Evolutionary conservation across 1,140 invertebrate species (phyloP).

Genomic region (Chionoecetes opilio): DNA sequence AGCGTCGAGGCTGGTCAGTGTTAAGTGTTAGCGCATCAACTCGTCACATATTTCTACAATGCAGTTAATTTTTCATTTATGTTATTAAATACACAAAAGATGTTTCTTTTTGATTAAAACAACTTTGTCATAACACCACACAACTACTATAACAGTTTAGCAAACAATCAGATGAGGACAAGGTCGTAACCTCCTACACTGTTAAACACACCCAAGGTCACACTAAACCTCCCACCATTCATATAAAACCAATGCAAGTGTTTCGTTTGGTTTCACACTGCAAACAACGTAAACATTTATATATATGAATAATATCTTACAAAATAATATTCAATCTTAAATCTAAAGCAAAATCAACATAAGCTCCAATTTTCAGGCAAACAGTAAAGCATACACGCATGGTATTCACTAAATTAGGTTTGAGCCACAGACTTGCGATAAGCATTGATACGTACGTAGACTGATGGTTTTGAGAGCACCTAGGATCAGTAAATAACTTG

Average conservation of each 20-base stretch:
- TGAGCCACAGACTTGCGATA: slow-evolving; percentile 12
- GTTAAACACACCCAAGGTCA: background rate
- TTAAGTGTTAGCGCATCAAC: background rate
- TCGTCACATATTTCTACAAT: background rate
- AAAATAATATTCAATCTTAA: slow-evolving; percentile 14
- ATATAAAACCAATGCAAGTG: background rate
- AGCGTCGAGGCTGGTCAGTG: background rate
- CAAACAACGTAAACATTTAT: background rate
- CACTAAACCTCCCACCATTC: background rate
- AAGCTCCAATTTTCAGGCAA: background rate
- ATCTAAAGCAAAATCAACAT: slow-evolving; percentile 6
- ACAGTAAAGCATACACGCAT: background rate
- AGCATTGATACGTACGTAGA: background rate
- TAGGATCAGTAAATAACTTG: background rate
- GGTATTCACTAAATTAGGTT: background rate
- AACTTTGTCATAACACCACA: background rate
- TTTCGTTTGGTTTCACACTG: background rate
- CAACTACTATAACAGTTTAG: background rate
- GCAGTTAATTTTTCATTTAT: background rate
- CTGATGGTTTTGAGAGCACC: background rate
- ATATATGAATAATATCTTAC: background rate
- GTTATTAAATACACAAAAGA: background rate
- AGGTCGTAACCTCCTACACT: background rate
- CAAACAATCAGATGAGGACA: background rate
- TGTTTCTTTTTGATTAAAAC: background rate